Percentiles rank a stretch among this genome's conserved stretches.
These are phyloP conservation scores for Andrena bicolor DNA, from an alignment of 2,888 invertebrate genomes.

Conservation along the genomic window DNA sequence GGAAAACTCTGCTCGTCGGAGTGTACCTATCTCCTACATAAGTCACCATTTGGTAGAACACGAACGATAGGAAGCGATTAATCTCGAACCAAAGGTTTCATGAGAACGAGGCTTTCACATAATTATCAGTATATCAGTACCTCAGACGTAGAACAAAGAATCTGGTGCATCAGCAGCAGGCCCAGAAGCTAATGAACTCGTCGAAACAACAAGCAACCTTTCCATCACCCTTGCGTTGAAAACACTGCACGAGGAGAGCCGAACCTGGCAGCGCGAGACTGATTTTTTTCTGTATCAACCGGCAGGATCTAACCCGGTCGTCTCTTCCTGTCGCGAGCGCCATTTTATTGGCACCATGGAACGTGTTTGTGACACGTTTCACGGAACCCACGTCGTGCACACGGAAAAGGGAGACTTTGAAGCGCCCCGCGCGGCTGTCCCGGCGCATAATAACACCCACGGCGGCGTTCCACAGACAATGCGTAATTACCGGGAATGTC, in stretches of 20 bases:
- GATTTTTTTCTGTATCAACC: conserved; percentile 27
- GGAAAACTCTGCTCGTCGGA: too few species aligned
- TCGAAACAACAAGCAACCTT: too few species aligned
- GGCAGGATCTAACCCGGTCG: conserved; percentile 46
- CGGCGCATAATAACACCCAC: conserved; percentile 34
- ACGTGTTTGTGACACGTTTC: conserved; percentile 54
- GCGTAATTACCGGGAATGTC: conserved; percentile 71
- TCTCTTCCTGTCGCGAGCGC: conserved; percentile 41
- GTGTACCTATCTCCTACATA: too few species aligned
- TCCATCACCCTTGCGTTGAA: background rate
- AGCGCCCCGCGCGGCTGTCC: conserved; percentile 3
- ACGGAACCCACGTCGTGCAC: conserved; percentile 17
- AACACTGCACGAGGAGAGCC: background rate
- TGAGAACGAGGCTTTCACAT: too few species aligned
- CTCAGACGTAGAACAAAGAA: too few species aligned
- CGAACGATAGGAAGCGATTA: too few species aligned
- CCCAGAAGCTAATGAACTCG: too few species aligned
- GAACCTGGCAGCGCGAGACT: background rate
- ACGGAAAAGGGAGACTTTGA: conserved; percentile 25
- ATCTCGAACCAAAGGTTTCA: too few species aligned
- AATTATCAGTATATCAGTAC: too few species aligned
- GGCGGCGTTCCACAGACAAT: conserved; percentile 61
- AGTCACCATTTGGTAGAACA: too few species aligned
- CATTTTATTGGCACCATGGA: conserved; percentile 41
- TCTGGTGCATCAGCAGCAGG: too few species aligned